These are phyloP conservation scores for Typhlichthys eigenmanni DNA, from an alignment of 2,797 vertebrate genomes.

Conservation along the genomic window DNA sequence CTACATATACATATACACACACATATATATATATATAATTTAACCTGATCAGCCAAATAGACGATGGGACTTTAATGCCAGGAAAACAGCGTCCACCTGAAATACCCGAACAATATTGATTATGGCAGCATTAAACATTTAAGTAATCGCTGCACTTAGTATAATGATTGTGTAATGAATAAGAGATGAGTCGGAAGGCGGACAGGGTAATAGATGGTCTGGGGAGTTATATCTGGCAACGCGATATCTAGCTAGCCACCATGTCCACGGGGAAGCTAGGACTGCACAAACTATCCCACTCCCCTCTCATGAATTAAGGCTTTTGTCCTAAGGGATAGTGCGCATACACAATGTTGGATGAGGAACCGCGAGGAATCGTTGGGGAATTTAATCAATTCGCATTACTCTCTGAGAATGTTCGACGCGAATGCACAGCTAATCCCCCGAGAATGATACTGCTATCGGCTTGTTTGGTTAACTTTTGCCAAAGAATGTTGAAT, in stretches of 20 bases:
- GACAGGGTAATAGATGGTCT: constrained; percentile 67
- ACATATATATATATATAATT: constrained; percentile 36
- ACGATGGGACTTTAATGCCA: constrained; percentile 63
- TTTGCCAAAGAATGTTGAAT: constrained; percentile 35
- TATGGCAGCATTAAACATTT: constrained; percentile 74
- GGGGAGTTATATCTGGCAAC: constrained; percentile 55
- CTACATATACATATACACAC: no score
- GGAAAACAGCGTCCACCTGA: constrained; percentile 66
- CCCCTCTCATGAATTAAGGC: constrained; percentile 47
- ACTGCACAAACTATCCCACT: constrained; percentile 18
- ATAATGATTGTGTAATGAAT: constrained; percentile 76
- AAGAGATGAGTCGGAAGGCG: constrained; percentile 68
- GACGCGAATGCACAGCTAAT: constrained; percentile 46
- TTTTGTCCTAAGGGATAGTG: constrained; percentile 32
- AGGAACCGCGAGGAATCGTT: constrained; percentile 23
- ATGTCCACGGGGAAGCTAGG: constrained; percentile 35
- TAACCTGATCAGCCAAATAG: constrained; percentile 63
- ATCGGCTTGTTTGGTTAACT: constrained; percentile 52
- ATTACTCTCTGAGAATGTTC: constrained; percentile 59
- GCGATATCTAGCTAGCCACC: constrained; percentile 49
- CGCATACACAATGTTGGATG: neutral
- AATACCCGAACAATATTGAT: constrained; percentile 69
- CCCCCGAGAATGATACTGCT: constrained; percentile 36
- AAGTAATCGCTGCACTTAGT: constrained; percentile 76
- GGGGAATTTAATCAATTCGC: constrained; percentile 61